phyloP scores from a whole-genome alignment of 1,140 invertebrate genomes.

The Phocides pigmalion region DNA sequence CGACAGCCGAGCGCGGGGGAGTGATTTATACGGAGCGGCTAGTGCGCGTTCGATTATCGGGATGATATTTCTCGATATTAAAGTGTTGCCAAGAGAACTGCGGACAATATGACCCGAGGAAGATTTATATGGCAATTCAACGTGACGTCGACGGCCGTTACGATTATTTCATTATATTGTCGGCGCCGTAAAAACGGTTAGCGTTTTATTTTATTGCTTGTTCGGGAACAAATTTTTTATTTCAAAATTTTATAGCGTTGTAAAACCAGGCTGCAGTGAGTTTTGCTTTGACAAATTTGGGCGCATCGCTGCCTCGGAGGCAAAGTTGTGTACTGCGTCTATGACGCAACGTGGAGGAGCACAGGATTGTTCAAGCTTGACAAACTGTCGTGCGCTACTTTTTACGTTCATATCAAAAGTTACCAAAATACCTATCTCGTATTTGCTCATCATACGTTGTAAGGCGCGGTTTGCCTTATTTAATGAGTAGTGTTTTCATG shows the following conservation, averaged over 20 bases:
- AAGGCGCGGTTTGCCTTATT: background rate
- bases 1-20: slow-evolving; percentile 70
- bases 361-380: slow-evolving; percentile 13
- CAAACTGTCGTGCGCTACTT: slow-evolving; percentile 16
- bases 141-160: slow-evolving; percentile 75
- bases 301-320: slow-evolving; percentile 42
- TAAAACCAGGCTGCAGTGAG: slow-evolving; percentile 64
- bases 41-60: slow-evolving; percentile 78
- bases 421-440: background rate
- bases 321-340: slow-evolving; percentile 25
- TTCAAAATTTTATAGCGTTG: slow-evolving; percentile 81
- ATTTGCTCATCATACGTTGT: too few species aligned
- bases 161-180: slow-evolving; percentile 83
- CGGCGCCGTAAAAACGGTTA: slow-evolving; percentile 81
- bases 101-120: slow-evolving; percentile 81
- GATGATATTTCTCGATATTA: slow-evolving; percentile 83
- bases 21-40: slow-evolving; percentile 77
- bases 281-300: slow-evolving; percentile 62
- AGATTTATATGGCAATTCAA: slow-evolving; percentile 79
- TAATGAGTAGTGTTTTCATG: background rate
- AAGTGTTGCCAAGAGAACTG: slow-evolving; percentile 80
- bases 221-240: slow-evolving; percentile 76
- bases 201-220: slow-evolving; percentile 79
- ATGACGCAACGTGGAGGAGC: slow-evolving; percentile 23
- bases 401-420: slow-evolving; percentile 11